phyloP scores from a whole-genome alignment of 2,113 vertebrate genomes.

The Lepus americanus region DNA sequence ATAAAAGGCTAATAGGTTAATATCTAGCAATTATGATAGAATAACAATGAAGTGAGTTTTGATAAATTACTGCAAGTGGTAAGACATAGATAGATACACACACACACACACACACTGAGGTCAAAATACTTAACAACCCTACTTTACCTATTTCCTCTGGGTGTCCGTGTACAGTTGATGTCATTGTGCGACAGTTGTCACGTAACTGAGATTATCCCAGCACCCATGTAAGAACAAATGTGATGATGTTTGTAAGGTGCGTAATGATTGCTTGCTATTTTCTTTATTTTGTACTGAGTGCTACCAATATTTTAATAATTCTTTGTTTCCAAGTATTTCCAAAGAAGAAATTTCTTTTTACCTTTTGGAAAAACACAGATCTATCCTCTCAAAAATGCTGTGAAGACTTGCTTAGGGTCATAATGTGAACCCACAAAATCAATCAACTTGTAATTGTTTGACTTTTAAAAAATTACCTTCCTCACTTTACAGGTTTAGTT shows the following conservation, averaged over 20 bases:
- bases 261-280: background rate
- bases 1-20: background rate
- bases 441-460: background rate
- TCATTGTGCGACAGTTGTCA: background rate
- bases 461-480: background rate
- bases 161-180: no score
- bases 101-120: no score
- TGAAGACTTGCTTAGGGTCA: background rate
- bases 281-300: background rate
- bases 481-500: background rate
- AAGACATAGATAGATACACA: background rate
- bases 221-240: rapidly evolving
- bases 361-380: background rate
- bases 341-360: background rate
- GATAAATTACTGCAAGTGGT: constrained; percentile 2
- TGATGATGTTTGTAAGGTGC: background rate
- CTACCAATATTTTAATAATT: background rate
- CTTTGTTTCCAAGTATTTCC: background rate
- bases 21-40: background rate
- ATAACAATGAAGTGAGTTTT: background rate
- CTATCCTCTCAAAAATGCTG: background rate
- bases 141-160: background rate
- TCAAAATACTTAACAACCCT: background rate
- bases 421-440: background rate
- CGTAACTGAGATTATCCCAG: no score